Conservation (phyloP, 2,888 invertebrate genomes). For the Copidosoma aretas region DNA sequence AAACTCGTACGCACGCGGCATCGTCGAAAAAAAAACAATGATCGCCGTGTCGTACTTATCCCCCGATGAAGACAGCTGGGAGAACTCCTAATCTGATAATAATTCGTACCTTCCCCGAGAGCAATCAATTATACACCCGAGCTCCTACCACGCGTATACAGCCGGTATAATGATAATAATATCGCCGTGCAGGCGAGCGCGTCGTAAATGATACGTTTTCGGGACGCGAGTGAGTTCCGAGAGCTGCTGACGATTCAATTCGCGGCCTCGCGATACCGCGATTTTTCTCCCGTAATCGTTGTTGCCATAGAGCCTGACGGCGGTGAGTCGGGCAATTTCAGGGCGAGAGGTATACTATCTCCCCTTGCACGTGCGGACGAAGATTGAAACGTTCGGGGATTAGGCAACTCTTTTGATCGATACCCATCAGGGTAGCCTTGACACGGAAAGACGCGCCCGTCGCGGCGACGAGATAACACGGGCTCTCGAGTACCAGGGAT, state of each 20-base stretch:
- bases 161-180: constrained; percentile 1
- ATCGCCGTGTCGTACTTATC: no score
- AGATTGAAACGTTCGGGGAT: background rate
- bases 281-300: background rate
- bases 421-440: background rate
- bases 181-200: constrained; percentile 12
- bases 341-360: background rate
- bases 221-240: background rate
- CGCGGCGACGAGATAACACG: no score
- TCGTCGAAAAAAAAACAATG: no score
- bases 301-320: no score
- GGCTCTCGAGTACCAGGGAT: no score
- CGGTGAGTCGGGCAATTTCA: background rate
- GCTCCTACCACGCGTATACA: no score
- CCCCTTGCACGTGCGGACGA: background rate
- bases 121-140: constrained; percentile 57
- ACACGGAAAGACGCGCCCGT: background rate
- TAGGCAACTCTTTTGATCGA: background rate
- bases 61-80: constrained; percentile 56
- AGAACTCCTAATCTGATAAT: constrained; percentile 59
- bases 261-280: background rate
- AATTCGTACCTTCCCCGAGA: constrained; percentile 53
- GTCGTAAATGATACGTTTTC: constrained; percentile 11
- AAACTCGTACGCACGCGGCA: no score
- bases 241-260: background rate